Evolutionary conservation across 2,888 invertebrate species (phyloP).

Genomic region (Anoncus sp.): DNA sequence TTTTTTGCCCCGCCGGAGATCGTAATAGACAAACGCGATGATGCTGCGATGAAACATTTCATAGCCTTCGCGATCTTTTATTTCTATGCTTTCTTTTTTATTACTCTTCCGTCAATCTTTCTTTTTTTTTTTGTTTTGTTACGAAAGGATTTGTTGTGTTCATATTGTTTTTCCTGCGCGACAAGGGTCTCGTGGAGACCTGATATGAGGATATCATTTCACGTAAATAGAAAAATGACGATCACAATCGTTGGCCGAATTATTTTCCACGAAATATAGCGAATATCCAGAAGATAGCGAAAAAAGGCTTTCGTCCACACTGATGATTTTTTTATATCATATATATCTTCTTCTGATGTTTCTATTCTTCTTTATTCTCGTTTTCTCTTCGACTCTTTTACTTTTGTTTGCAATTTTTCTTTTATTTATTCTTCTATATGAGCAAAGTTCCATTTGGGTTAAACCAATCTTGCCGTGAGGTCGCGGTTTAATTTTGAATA

Average conservation of each 20-base stretch:
- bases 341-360: constrained; percentile 1
- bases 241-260: too few relatives aligned
- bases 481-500: constrained; percentile 38
- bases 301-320: constrained; percentile 25
- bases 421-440: constrained; percentile 4
- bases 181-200: too few relatives aligned
- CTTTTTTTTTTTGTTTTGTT: not conserved
- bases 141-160: not conserved
- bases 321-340: constrained; percentile 15
- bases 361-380: not conserved
- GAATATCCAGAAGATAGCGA: too few relatives aligned
- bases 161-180: constrained; percentile 2
- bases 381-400: not conserved
- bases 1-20: not conserved
- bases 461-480: constrained; percentile 14
- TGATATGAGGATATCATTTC: too few relatives aligned
- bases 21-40: constrained; percentile 24
- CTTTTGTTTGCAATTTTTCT: constrained; percentile 8
- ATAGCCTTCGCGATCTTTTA: constrained; percentile 17
- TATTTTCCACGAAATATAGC: too few relatives aligned
- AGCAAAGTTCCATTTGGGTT: constrained; percentile 4
- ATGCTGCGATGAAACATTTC: constrained; percentile 29
- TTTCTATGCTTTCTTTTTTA: constrained; percentile 23
- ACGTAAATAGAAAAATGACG: too few relatives aligned
- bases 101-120: constrained; percentile 5